phyloP scores from a whole-genome alignment of 2,797 vertebrate genomes.

The Brachyrhaphis roseni region DNA sequence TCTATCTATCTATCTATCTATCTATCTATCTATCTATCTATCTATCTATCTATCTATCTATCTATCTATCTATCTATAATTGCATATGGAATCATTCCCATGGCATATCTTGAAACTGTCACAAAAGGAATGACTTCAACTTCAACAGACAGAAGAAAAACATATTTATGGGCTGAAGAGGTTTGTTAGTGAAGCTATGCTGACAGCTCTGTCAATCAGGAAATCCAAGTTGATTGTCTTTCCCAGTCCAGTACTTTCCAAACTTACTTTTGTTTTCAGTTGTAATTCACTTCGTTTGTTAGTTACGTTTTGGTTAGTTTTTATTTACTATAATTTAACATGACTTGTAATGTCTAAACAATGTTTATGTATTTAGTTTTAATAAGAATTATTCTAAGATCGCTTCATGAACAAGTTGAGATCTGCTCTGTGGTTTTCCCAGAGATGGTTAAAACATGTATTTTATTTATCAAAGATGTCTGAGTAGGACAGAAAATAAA shows the following conservation, averaged over 20 bases:
- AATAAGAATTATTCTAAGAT: neutral
- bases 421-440: neutral
- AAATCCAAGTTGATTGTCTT: neutral
- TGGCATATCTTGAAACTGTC: constrained; percentile 6
- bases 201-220: constrained; percentile 1
- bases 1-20: constrained; percentile 26
- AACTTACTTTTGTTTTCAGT: constrained; percentile 1
- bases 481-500: neutral
- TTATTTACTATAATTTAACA: neutral
- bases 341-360: neutral
- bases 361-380: neutral
- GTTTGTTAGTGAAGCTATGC: constrained; percentile 5
- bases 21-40: neutral
- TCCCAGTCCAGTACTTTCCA: neutral
- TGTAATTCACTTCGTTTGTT: neutral
- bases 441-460: neutral
- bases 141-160: constrained; percentile 9
- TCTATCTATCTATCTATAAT: neutral
- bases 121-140: neutral
- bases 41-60: too few species aligned
- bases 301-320: neutral
- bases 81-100: neutral
- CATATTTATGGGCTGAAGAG: neutral
- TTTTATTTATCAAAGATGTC: neutral
- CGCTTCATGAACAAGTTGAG: neutral